Base-by-base conservation (phyloP, 2,797 vertebrate species). In the Lophius americanus region DNA sequence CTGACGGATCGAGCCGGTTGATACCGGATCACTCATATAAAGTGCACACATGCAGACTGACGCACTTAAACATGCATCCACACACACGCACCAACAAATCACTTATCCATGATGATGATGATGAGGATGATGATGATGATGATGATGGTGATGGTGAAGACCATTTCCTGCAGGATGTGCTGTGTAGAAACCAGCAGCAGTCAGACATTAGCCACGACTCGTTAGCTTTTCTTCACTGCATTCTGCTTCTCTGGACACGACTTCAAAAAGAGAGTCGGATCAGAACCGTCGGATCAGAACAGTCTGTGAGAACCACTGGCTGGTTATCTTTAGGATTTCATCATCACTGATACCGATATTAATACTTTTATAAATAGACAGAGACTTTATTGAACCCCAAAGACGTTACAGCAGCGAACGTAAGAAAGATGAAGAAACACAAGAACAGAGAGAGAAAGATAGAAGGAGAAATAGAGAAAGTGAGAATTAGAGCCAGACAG, bases 151-250 rank as follows among this genome's bases (percentile, higher is more conserved):
- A 38, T 67, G 64, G 76, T 52, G 64, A 76, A 69, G 67, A 56
- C 59, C 70, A 68, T 83, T 85, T 85, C 82, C 75, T 86, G 60
- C 65, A 76, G 46, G 60, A 79, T 87, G 73, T 76, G 44, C 57
- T 51, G 7, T 44, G 35, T 59, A 39, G 42, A 56, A 63, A 43
- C 12, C 51, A 56, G 58, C 6, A 53, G 46, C 50, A 60, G 57
- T 69, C 62, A 60, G 65, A 9, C 64, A 68, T 73, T 65, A 78
- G 65, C 50, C 50, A 4, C 51, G 63, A 63, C 33, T 74, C 55
- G 23, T 7, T 60, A 43, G 68, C 75, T 44, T 44, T 38, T 51
- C 64, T 51, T 46, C n/a, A 62, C 11, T 42, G 38, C 14, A 51
- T 64, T 44, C 53, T 64, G 41, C 47, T 78, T 59, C 65, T 62